Base-by-base conservation (phyloP, 2,888 invertebrate genomes). In the Drosophila macrospina region DNA sequence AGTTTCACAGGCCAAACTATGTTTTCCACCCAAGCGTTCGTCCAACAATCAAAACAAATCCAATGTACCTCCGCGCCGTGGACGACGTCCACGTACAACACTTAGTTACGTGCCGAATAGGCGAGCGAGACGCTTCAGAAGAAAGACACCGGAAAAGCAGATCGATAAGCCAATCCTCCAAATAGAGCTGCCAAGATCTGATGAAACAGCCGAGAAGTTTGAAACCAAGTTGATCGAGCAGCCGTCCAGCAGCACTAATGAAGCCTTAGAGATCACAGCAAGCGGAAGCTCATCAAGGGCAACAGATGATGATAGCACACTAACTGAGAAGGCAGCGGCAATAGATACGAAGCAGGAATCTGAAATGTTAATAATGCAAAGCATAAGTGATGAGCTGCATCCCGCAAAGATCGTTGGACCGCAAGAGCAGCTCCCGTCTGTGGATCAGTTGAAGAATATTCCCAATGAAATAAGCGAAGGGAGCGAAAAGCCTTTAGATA, bases 21-120 rank as follows among this genome's bases (percentile, higher is more conserved):
- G 15, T 4, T 82, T 68, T 65, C 86, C 79, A 13, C 78, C 77
- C 24, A 76, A 67, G 24, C 15, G 20, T 11, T 5, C 5, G 26
- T 11, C 3, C 11, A 16, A 16, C 47, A 1, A 47, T 5, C 11
- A 55, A 1, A 52, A 4, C 10, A 60, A 44, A 11, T 20, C 50
- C 1, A 28, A 42, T 5, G 10, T 48, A 5, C 30, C 51, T 6
- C 26, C 52, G 11, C 56, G 86, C 0, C 64, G 73, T 16, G 72
- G 68, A 2, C 47, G 75, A 5, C 63, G 74, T 5, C 11, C 37
- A 0, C 44, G 69, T 5, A 51, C 48, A 7, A 7, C 47, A 0
- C 52, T 48, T 0, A 42, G 45, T 1, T 64, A 60, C 34, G 45
- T 8, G 2, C 44, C 87, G 7, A 15, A 4, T 0, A 82, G 65